Evolutionary conservation across 2,113 vertebrate genomes (phyloP).

Genomic region (Anolis carolinensis): DNA sequence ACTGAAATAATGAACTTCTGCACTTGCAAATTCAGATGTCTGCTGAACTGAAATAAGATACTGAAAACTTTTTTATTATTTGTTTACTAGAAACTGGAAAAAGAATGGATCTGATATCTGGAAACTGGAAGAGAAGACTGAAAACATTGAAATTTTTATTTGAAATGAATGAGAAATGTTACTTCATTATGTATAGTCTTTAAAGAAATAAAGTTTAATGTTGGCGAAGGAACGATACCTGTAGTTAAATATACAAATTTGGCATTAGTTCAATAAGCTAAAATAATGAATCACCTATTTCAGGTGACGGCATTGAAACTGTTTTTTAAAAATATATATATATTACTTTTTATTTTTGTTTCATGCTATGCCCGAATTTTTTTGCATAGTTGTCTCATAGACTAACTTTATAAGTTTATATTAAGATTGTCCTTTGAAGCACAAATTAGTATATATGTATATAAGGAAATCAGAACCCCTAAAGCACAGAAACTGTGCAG

Average conservation of each 20-base stretch:
- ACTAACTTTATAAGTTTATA: constrained; percentile 70
- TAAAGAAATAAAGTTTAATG: constrained; percentile 33
- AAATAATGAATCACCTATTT: constrained; percentile 46
- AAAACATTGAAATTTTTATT: neutral
- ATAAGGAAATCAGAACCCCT: constrained; percentile 62
- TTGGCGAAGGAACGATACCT: neutral
- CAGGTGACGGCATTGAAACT: constrained; percentile 22
- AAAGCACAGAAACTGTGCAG: constrained; percentile 63
- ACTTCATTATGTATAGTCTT: neutral
- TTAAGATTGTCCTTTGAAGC: constrained; percentile 64
- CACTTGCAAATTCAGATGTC: neutral
- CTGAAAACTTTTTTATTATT: constrained; percentile 1
- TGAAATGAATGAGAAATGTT: constrained; percentile 10
- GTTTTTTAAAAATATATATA: constrained; percentile 31
- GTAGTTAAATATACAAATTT: constrained; percentile 46
- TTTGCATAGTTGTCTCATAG: constrained; percentile 64
- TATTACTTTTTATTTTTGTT: constrained; percentile 46
- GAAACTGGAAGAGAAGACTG: constrained; percentile 15
- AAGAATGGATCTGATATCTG: constrained; percentile 24
- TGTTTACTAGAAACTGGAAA: constrained; percentile 52
- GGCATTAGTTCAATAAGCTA: constrained; percentile 35
- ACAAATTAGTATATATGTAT: constrained; percentile 71
- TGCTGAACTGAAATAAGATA: neutral
- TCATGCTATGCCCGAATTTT: constrained; percentile 53
- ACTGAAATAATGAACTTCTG: neutral